These are phyloP conservation scores for Tachystola acroxantha DNA, from an alignment of 2,888 invertebrate genomes.

Conservation along the genomic window DNA sequence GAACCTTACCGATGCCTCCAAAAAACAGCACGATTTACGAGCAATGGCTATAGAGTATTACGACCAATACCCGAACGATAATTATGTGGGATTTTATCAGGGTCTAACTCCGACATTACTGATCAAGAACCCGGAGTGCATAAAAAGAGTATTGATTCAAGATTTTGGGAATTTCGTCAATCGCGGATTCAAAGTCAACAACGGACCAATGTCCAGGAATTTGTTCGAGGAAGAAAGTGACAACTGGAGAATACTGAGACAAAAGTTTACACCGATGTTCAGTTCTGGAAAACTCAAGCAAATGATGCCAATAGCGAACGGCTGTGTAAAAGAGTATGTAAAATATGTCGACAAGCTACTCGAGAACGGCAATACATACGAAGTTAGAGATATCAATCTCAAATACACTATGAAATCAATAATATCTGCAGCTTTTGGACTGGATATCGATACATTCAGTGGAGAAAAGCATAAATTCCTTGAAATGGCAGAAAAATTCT, in stretches of 20 bases:
- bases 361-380: slow-evolving; percentile 17
- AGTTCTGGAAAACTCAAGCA: slow-evolving; percentile 39
- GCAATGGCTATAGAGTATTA: neutral
- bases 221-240: slow-evolving; percentile 36
- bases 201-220: slow-evolving; percentile 35
- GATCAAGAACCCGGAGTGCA: slow-evolving; percentile 41
- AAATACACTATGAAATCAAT: slow-evolving; percentile 20
- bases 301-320: slow-evolving; percentile 25
- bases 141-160: slow-evolving; percentile 42
- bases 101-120: slow-evolving; percentile 36
- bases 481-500: neutral
- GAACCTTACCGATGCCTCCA: slow-evolving; percentile 4
- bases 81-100: slow-evolving; percentile 40
- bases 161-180: slow-evolving; percentile 42
- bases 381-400: slow-evolving; percentile 20
- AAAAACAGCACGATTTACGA: slow-evolving; percentile 14
- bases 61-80: slow-evolving; percentile 34
- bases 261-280: slow-evolving; percentile 37
- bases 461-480: neutral
- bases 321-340: slow-evolving; percentile 29
- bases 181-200: slow-evolving; percentile 35
- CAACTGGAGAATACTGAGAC: slow-evolving; percentile 35
- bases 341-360: slow-evolving; percentile 25
- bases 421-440: slow-evolving; percentile 6
- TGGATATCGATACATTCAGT: slow-evolving; percentile 5